Conservation (phyloP, 2,888 invertebrate genomes). For the Bellardia pandia region DNA sequence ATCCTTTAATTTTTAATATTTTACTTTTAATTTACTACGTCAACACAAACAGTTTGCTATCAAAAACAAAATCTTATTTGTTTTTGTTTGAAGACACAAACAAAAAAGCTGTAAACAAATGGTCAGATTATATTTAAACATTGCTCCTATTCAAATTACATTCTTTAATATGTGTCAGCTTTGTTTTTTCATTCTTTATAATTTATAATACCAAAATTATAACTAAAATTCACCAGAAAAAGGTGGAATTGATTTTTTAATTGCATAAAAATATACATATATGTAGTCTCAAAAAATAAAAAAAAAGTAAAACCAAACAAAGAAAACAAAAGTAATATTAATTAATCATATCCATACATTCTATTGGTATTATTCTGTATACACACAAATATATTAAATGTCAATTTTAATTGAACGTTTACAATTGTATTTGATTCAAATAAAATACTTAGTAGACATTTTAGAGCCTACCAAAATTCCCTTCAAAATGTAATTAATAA, state of each 20-base stretch:
- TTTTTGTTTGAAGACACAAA: conserved; percentile 40
- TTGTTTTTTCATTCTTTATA: conserved; percentile 48
- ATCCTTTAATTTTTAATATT: conserved; percentile 56
- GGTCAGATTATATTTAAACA: conserved; percentile 68
- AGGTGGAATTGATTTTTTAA: conserved; percentile 51
- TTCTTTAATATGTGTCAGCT: conserved; percentile 67
- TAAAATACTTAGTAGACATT: conserved; percentile 34
- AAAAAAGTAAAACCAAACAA: neutral
- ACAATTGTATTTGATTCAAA: conserved; percentile 25
- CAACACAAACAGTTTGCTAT: conserved; percentile 56
- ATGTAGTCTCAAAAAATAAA: conserved; percentile 14
- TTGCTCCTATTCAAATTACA: conserved; percentile 57
- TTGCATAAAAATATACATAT: conserved; percentile 28
- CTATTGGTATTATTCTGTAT: conserved; percentile 37
- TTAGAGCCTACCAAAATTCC: conserved; percentile 35
- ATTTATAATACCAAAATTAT: conserved; percentile 56
- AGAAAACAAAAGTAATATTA: conserved; percentile 1
- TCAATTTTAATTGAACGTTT: conserved; percentile 13
- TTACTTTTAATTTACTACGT: conserved; percentile 68
- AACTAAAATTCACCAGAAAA: conserved; percentile 52
- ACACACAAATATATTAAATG: conserved; percentile 24
- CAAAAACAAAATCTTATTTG: conserved; percentile 48
- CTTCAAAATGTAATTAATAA: conserved; percentile 57
- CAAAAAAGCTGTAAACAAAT: conserved; percentile 63
- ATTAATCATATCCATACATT: conserved; percentile 12